Evolutionary conservation across 2,888 invertebrate genomes (phyloP).

Genomic region (Melinopterus prodromus): DNA sequence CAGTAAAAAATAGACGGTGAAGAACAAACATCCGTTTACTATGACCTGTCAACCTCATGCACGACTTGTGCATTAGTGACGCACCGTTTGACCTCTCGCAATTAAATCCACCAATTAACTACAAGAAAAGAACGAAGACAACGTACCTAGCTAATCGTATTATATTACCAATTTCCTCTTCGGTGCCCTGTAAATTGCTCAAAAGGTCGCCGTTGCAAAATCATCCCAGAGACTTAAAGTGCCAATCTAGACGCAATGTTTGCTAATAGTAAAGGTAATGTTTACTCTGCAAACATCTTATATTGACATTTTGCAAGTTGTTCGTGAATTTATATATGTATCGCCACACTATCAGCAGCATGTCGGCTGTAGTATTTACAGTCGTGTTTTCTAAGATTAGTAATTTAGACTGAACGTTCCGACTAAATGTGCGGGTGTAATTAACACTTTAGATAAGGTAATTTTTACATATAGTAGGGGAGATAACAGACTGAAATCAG

Average conservation of each 20-base stretch:
- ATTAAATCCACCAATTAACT: constrained; percentile 15
- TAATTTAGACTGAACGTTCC: background rate
- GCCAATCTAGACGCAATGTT: background rate
- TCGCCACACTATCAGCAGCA: background rate
- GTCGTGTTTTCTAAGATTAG: background rate
- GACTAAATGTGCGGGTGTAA: background rate
- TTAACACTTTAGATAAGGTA: background rate
- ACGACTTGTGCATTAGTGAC: background rate
- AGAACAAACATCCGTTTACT: background rate
- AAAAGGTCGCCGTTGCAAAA: background rate
- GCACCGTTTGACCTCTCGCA: constrained; percentile 11
- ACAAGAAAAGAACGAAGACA: background rate
- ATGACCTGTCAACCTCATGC: background rate
- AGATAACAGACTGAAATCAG: background rate
- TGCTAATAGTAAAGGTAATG: background rate
- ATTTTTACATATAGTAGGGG: background rate
- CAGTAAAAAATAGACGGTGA: background rate
- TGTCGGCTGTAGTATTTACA: background rate
- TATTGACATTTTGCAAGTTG: constrained; percentile 14
- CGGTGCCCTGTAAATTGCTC: background rate
- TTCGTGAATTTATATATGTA: background rate
- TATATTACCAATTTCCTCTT: constrained; percentile 11
- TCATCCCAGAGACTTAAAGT: background rate
- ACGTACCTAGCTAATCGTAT: background rate
- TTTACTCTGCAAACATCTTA: background rate